Base-by-base conservation (phyloP, 2,888 invertebrate genomes). In the Fragum fragum region DNA sequence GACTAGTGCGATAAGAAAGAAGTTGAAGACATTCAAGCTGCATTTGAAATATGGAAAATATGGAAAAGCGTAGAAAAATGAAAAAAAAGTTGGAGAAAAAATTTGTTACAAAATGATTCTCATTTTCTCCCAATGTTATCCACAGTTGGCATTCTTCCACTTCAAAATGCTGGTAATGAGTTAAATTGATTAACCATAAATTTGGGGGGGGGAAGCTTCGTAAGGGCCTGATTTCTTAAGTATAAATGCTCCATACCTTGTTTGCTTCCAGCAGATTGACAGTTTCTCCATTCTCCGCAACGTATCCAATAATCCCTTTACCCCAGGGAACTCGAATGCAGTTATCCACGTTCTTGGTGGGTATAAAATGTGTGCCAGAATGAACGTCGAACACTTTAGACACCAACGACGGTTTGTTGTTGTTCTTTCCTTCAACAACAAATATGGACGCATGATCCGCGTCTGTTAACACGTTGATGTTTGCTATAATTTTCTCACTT, bases 331-430 rank as follows among this genome's bases (percentile, higher is more conserved):
- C 95, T 74, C 95, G 94, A 80, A 95, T 95, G 83, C 94, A 94
- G 47, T 92, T 93, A 52, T 93, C 93, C 21, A 91, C 91, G 18
- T 87, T 77, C 21, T 90, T 88, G 9, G 94, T 93, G 3, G 95
- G 95, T 36, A 95, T 87, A 59, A 95, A 94, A 81, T 94, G 94
- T 0, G 95, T 95, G 1, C 95, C 95, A 75, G 95, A 94, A 89
- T 95, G 95, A 32, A 95, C 94, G 88, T 95, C 95, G 87, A 95
- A 95, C 74, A 95, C 73, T 91, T 95, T 95, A 11, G 95, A 95
- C 29, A 95, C 95, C 21, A 95, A 92, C 1, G 91, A 92, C 82
- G 94, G 94, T 74, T 94, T 94, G 18, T 94, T 94, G 1, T 83
- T 80, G 28, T 85, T 79, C 42, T 94, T 94, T 0, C 94, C 94